A percentile compares a stretch with the other conserved stretches of the same genome.
phyloP scores from a whole-genome alignment of 2,797 vertebrate species.

The Hozukius guyotensis region DNA sequence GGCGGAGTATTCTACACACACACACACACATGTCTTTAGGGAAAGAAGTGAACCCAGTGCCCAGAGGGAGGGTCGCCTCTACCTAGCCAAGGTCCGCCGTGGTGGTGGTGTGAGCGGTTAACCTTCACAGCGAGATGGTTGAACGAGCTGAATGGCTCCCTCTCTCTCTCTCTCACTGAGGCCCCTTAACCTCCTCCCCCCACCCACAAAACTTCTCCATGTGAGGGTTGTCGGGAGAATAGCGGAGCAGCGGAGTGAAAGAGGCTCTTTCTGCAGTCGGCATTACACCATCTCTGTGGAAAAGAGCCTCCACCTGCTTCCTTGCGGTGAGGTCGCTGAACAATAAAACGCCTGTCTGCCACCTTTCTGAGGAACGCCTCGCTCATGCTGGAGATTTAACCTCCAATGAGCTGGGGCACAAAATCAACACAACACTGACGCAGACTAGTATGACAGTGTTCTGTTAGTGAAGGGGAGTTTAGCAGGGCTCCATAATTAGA shows the following conservation, averaged over 20 bases:
- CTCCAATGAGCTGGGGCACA: neutral
- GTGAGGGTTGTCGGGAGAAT: slow-evolving; percentile 36
- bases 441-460: neutral
- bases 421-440: neutral
- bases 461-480: neutral
- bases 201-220: slow-evolving; percentile 19
- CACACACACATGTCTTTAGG: slow-evolving; percentile 37
- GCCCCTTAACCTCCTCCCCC: neutral
- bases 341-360: slow-evolving; percentile 68
- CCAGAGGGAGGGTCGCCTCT: slow-evolving; percentile 38
- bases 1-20: slow-evolving; percentile 25
- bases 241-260: slow-evolving; percentile 62
- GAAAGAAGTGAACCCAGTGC: slow-evolving; percentile 42
- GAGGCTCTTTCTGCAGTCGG: slow-evolving; percentile 65
- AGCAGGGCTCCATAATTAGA: neutral
- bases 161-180: neutral
- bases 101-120: slow-evolving; percentile 43
- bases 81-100: slow-evolving; percentile 23
- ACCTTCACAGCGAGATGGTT: slow-evolving; percentile 41
- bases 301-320: slow-evolving; percentile 72
- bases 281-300: slow-evolving; percentile 28
- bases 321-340: slow-evolving; percentile 42
- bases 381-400: slow-evolving; percentile 13
- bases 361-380: slow-evolving; percentile 9
- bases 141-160: slow-evolving; percentile 61